Evolutionary conservation across 23 tunicate genomes (phyloP).

Genomic region (Aplidium turbinatum): DNA sequence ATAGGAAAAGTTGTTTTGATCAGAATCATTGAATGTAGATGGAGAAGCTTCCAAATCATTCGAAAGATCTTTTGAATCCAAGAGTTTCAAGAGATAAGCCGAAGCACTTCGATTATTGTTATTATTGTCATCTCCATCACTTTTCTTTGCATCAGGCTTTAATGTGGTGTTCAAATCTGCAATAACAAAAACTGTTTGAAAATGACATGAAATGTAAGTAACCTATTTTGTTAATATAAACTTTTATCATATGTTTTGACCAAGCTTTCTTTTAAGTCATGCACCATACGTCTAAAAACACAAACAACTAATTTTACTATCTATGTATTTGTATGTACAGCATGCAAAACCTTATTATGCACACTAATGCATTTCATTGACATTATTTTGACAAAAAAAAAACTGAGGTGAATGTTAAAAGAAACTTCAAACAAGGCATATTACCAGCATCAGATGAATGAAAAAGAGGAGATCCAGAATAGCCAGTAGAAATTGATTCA

Average conservation of each 20-base stretch:
- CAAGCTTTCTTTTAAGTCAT: neutral
- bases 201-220: neutral
- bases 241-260: neutral
- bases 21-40: constrained; percentile 27
- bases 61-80: constrained; percentile 40
- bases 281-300: neutral
- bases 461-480: constrained; percentile 16
- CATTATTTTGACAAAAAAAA: neutral
- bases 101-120: constrained; percentile 53
- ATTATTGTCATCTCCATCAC: constrained; percentile 48
- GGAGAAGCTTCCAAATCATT: constrained; percentile 54
- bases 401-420: neutral
- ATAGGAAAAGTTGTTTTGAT: constrained; percentile 29
- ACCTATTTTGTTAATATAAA: neutral
- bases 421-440: neutral
- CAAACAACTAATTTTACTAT: neutral
- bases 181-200: constrained; percentile 2
- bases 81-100: constrained; percentile 41
- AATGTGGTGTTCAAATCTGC: constrained; percentile 2
- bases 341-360: too few species aligned
- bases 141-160: constrained; percentile 7
- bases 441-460: constrained; percentile 18
- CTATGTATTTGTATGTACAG: neutral
- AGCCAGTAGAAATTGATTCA: neutral
- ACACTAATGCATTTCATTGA: too few species aligned